Conservation (phyloP, 2,797 vertebrate species). For the Scleropages formosus region DNA sequence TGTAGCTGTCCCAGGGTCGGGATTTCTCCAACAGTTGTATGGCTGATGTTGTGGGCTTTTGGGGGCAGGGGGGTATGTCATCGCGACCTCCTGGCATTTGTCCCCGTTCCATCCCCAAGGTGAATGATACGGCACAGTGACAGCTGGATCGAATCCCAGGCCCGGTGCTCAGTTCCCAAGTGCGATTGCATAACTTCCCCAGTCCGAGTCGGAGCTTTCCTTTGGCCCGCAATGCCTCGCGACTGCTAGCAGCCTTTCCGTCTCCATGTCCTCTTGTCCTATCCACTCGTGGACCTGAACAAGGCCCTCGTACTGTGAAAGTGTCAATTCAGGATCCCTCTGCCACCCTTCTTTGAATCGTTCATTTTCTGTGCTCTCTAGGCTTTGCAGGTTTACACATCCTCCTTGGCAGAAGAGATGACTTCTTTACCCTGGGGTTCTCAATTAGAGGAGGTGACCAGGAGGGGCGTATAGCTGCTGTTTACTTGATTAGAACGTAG, state of each 20-base stretch:
- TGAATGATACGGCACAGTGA: slow-evolving; percentile 16
- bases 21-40: slow-evolving; percentile 1
- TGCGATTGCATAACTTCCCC: neutral
- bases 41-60: neutral
- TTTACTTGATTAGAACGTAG: slow-evolving; percentile 32
- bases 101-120: slow-evolving; percentile 4
- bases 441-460: slow-evolving; percentile 17
- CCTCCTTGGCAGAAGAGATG: neutral
- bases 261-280: no score
- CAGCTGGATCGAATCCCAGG: slow-evolving; percentile 13
- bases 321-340: no score
- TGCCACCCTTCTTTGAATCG: no score
- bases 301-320: no score
- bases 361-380: neutral
- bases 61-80: neutral
- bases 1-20: slow-evolving; percentile 1
- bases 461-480: slow-evolving; percentile 22
- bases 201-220: neutral
- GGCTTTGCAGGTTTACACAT: neutral
- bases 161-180: neutral
- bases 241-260: neutral
- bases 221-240: neutral
- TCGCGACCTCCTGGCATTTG: slow-evolving; percentile 10
- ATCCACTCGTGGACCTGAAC: no score
- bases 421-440: neutral